Conservation (phyloP, 2,888 invertebrate species). For the Mythimna impura region DNA sequence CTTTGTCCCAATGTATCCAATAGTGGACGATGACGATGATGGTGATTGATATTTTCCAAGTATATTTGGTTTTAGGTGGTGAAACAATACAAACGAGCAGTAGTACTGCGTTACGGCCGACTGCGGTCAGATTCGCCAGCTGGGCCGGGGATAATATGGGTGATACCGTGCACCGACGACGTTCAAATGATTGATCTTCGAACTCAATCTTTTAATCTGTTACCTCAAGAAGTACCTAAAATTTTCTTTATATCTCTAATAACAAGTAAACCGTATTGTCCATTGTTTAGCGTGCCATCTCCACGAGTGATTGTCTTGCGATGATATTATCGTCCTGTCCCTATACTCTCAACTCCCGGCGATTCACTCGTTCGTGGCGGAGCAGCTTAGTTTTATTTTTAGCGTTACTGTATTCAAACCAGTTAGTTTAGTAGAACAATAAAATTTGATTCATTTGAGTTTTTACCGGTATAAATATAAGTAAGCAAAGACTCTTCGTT, state of each 20-base stretch:
- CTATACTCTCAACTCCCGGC: too few species aligned
- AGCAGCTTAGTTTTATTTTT: neutral
- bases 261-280: neutral
- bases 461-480: neutral
- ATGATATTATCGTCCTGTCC: too few species aligned
- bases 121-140: constrained; percentile 79
- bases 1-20: too few species aligned
- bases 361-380: too few species aligned
- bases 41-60: neutral
- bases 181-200: constrained; percentile 96
- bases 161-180: constrained; percentile 96
- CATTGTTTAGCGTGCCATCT: too few species aligned
- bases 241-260: neutral
- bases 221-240: constrained; percentile 95
- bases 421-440: neutral
- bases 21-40: too few species aligned
- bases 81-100: constrained; percentile 88
- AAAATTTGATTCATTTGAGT: neutral
- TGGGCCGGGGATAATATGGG: constrained; percentile 96
- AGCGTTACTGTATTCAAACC: too few species aligned
- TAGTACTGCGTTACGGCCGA: constrained; percentile 90
- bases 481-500: constrained; percentile 27
- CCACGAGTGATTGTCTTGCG: too few species aligned
- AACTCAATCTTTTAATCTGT: constrained; percentile 97
- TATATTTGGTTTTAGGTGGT: constrained; percentile 78